These are phyloP conservation scores for Falco novaeseelandiae DNA, from an alignment of 2,797 vertebrate genomes.

Conservation along the genomic window DNA sequence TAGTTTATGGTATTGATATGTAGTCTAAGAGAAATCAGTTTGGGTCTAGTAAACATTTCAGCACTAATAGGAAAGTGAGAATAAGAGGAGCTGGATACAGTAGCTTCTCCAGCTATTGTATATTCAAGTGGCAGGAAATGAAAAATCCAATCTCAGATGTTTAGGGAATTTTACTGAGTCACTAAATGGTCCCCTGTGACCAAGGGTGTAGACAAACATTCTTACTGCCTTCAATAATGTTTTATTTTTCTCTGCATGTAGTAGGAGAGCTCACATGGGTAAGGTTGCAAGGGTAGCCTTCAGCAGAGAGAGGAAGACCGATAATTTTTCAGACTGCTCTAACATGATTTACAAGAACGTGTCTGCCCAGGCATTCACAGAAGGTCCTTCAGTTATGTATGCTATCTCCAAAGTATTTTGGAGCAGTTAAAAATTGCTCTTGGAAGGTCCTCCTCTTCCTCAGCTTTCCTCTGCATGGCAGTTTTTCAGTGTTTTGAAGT, in stretches of 20 bases:
- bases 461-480: neutral
- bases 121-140: constrained; percentile 17
- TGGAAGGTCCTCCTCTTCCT: neutral
- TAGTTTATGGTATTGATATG: neutral
- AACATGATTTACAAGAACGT: neutral
- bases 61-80: neutral
- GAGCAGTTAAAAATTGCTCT: neutral
- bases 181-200: neutral
- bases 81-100: neutral
- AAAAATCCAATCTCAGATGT: constrained; percentile 40
- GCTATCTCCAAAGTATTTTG: neutral
- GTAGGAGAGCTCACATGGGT: neutral
- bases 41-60: neutral
- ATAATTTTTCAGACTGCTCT: neutral
- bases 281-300: neutral
- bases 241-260: neutral
- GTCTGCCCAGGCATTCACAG: neutral
- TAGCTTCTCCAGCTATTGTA: constrained; percentile 1
- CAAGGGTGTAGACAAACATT: constrained; percentile 22
- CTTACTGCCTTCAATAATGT: constrained; percentile 7
- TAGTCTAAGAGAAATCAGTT: neutral
- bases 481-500: neutral
- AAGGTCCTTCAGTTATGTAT: neutral
- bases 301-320: neutral
- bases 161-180: constrained; percentile 15